phyloP scores from a whole-genome alignment of 2,797 vertebrate genomes.

The Schizopygopsis pylzovi region DNA sequence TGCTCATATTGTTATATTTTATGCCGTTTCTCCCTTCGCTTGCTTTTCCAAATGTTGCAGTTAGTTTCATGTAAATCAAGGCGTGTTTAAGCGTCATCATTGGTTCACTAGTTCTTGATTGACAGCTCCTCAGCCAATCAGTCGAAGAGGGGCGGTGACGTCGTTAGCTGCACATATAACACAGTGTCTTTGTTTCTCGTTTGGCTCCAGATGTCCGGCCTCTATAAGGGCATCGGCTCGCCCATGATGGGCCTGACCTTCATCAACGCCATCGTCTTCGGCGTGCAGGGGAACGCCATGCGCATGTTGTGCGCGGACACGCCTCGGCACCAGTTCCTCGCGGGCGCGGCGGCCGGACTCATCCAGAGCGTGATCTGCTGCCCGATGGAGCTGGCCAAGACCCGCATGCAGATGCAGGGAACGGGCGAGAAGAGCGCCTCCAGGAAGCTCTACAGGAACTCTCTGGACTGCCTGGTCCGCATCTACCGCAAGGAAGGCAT shows the following conservation, averaged over 20 bases:
- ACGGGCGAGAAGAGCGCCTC: slow-evolving; percentile 86
- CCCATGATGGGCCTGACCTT: slow-evolving; percentile 99
- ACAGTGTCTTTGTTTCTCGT: not conserved
- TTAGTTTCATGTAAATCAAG: too few relatives aligned
- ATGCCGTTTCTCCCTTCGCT: too few relatives aligned
- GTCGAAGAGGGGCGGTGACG: too few relatives aligned
- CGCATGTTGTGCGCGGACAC: slow-evolving; percentile 87
- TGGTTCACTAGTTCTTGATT: too few relatives aligned
- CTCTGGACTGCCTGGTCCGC: slow-evolving; percentile 90
- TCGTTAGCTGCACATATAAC: too few relatives aligned
- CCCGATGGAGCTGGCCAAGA: slow-evolving; percentile 97
- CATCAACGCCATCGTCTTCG: slow-evolving; percentile 97
- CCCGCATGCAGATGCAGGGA: slow-evolving; percentile 97
- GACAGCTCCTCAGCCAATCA: too few relatives aligned
- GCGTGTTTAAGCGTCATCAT: too few relatives aligned
- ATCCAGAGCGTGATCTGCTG: slow-evolving; percentile 95
- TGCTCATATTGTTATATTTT: too few relatives aligned
- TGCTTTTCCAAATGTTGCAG: too few relatives aligned
- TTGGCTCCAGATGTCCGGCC: slow-evolving; percentile 82
- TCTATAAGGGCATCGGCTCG: slow-evolving; percentile 96
- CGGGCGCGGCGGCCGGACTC: slow-evolving; percentile 89
- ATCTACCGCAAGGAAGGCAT: slow-evolving; percentile 91
- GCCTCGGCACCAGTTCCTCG: slow-evolving; percentile 91
- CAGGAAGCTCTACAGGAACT: slow-evolving; percentile 89
- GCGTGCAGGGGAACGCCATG: slow-evolving; percentile 92